These are phyloP conservation scores for Zaprionus capensis DNA, from an alignment of 1,140 invertebrate species.

Conservation along the genomic window DNA sequence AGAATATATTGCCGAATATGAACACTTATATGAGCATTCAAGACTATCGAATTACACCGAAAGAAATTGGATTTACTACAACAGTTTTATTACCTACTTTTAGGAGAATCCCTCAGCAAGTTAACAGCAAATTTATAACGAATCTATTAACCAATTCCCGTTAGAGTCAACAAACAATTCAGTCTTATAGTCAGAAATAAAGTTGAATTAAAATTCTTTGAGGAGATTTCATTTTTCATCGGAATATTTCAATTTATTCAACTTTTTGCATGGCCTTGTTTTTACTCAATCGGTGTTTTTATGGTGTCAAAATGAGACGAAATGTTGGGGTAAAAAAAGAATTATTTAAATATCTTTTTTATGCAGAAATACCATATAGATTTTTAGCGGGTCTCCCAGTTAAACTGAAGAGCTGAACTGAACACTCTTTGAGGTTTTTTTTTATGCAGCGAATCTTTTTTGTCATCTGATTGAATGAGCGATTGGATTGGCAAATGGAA, in stretches of 20 bases:
- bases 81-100: not conserved
- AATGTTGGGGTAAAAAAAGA: not conserved
- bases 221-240: not conserved
- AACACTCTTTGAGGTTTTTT: not conserved
- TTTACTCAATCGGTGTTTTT: not conserved
- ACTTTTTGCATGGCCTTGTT: not conserved
- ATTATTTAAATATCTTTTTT: not conserved
- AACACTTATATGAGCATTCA: slow-evolving; percentile 1
- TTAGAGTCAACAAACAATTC: not conserved
- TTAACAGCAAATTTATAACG: too few relatives aligned
- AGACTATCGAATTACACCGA: not conserved
- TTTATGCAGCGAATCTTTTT: not conserved
- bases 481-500: not conserved
- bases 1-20: not conserved
- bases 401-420: not conserved
- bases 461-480: not conserved
- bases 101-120: not conserved
- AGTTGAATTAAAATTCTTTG: not conserved
- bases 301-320: slow-evolving; percentile 7
- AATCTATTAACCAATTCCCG: not conserved
- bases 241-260: not conserved
- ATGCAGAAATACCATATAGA: not conserved
- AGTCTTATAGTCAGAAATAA: not conserved
- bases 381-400: not conserved
- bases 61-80: not conserved